These are phyloP conservation scores for Antheraea pernyi DNA, from an alignment of 1,140 invertebrate genomes.

Conservation along the genomic window DNA sequence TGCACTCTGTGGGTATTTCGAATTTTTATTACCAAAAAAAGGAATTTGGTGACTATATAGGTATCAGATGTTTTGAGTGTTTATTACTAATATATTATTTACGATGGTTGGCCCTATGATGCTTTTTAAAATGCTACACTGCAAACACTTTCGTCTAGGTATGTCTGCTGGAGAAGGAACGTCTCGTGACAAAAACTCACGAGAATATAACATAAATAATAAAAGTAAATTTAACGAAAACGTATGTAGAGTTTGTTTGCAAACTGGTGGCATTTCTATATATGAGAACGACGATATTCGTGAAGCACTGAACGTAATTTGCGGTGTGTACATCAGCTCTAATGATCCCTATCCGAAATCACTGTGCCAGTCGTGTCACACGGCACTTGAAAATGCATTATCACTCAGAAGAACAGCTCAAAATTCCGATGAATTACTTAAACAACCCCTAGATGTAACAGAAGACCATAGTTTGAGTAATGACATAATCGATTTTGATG, in stretches of 20 bases:
- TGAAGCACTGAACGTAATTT: constrained; percentile 44
- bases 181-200: constrained; percentile 5
- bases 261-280: constrained; percentile 55
- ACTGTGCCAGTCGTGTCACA: constrained; percentile 54
- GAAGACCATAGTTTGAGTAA: constrained; percentile 29
- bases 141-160: constrained; percentile 22
- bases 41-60: too few species aligned
- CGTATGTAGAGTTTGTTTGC: constrained; percentile 59
- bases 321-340: constrained; percentile 41
- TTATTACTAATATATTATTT: background rate
- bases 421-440: constrained; percentile 56
- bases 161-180: background rate
- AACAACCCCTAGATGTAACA: constrained; percentile 19
- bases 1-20: background rate
- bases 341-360: constrained; percentile 56
- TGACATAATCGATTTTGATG: constrained; percentile 15
- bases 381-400: constrained; percentile 54
- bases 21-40: background rate
- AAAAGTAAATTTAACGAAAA: constrained; percentile 21
- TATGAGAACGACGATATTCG: constrained; percentile 46
- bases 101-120: constrained; percentile 46
- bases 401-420: constrained; percentile 55
- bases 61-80: too few species aligned
- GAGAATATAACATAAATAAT: constrained; percentile 4
- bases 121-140: constrained; percentile 51